These are phyloP conservation scores for Hypomecis punctinalis DNA, from an alignment of 2,888 invertebrate species.

Conservation along the genomic window DNA sequence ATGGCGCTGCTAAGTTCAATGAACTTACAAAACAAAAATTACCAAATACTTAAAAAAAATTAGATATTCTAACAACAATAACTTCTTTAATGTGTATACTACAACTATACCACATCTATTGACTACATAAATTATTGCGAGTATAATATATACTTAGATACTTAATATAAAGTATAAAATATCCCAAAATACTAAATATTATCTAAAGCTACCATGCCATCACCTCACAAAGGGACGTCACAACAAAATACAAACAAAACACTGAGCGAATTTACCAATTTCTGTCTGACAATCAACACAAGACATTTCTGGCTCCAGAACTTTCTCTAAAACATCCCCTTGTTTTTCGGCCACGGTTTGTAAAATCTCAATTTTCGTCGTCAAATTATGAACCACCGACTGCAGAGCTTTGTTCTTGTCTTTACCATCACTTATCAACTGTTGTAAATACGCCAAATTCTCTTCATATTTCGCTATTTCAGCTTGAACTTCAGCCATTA, in stretches of 20 bases:
- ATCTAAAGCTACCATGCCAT: slow-evolving; percentile 8
- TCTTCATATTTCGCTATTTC: slow-evolving; percentile 64
- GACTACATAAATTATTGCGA: too few species aligned
- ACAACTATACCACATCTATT: too few species aligned
- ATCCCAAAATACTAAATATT: too few species aligned
- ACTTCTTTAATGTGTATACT: too few species aligned
- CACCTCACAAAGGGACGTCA: slow-evolving; percentile 31
- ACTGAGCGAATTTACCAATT: slow-evolving; percentile 49
- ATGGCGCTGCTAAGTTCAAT: too few species aligned
- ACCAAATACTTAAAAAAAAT: too few species aligned
- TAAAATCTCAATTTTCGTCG: slow-evolving; percentile 56
- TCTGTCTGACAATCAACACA: slow-evolving; percentile 58
- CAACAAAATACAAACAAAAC: slow-evolving; percentile 39
- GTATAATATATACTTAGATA: too few species aligned
- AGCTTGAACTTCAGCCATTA: slow-evolving; percentile 55
- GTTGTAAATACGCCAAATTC: slow-evolving; percentile 61
- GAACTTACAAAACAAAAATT: too few species aligned
- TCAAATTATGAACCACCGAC: slow-evolving; percentile 55
- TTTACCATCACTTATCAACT: slow-evolving; percentile 57
- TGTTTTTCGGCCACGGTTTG: slow-evolving; percentile 60
- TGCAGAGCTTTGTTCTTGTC: slow-evolving; percentile 58
- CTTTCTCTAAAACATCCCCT: slow-evolving; percentile 51
- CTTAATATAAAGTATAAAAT: too few species aligned
- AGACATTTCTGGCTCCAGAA: slow-evolving; percentile 52
- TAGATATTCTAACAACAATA: too few species aligned